Evolutionary conservation across 1,140 invertebrate species (phyloP), one percentile per base, ranked within the genome.

Genomic region (Dendrolimus kikuchii): DNA sequence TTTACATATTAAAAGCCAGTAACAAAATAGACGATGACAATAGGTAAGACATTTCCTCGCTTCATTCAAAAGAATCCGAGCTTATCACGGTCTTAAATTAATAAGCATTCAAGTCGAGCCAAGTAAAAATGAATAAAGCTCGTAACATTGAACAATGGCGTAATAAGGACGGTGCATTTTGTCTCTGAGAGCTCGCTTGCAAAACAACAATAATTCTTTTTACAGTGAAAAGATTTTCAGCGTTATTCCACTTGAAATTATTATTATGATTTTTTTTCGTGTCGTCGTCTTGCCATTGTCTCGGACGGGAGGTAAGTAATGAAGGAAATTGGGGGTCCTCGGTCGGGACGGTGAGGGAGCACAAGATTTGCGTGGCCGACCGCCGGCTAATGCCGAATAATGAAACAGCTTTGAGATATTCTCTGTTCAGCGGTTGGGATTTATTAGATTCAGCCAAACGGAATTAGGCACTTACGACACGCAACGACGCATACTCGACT

Each of bases 231-330:
- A 86, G 82, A 84, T 86, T 86, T 85, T 82, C 81, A 86, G 77
- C 81, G 78, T 82, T 86, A 86, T 82, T 86, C 81, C 81, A 86
- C 82, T 86, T 86, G 81, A 86, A 84, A 84, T 86, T 86, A 83
- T 85, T 85, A 85, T 83, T 76, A 63, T 23, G 23, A 23, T 23
- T 81, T 78, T 84, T 82, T 80, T 83, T 83, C 71, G 74, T 78
- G 76, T 81, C 74, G 66, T 81, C 75, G 74, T 86, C 82, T 83
- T 86, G 71, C 80, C 70, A 83, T 86, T 86, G 82, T 86, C 82
- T 86, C 80, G 80, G 72, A 64, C 63, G 67, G 65, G 72, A 85
- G 78, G 82, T 85, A 85, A 85, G 81, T 86, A 86, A 86, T 86
- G 82, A 86, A 80, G 77, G 80, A 81, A 86, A 86, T 86, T 83